These are phyloP conservation scores for Abscondita cerata DNA, from an alignment of 2,888 invertebrate species.

Conservation along the genomic window DNA sequence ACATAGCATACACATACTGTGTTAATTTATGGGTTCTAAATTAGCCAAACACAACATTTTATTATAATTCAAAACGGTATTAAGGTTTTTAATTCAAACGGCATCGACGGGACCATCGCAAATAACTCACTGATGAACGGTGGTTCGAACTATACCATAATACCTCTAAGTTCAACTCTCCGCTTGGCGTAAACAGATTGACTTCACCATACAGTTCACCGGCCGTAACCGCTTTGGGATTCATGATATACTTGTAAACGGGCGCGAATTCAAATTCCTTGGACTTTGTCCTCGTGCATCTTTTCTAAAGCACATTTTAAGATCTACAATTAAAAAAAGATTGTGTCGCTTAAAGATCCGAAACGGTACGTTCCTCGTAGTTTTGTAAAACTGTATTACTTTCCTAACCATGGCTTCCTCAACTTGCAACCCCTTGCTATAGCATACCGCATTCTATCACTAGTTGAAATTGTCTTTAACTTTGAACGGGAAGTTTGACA, in stretches of 20 bases:
- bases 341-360: too few species aligned
- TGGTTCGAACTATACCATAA: conserved; percentile 65
- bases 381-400: conserved; percentile 85
- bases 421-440: conserved; percentile 70
- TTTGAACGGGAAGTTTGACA: conserved; percentile 76
- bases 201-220: conserved; percentile 91
- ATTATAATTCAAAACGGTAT: conserved; percentile 91
- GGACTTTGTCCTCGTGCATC: conserved; percentile 66
- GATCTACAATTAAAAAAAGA: too few species aligned
- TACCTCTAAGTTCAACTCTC: conserved; percentile 86
- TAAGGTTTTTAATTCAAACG: conserved; percentile 94
- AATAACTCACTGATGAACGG: conserved; percentile 89
- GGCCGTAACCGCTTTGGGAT: conserved; percentile 87
- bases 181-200: conserved; percentile 86
- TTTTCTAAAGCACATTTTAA: conserved; percentile 73
- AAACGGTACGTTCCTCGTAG: conserved; percentile 80
- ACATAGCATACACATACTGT: conserved; percentile 88
- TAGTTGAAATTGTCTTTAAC: conserved; percentile 78
- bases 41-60: conserved; percentile 93
- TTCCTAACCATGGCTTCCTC: conserved; percentile 72
- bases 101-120: conserved; percentile 94
- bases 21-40: conserved; percentile 91
- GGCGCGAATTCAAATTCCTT: conserved; percentile 70
- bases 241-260: conserved; percentile 81
- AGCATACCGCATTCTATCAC: conserved; percentile 65